Conservation (phyloP, 2,888 invertebrate genomes). For the Parthenolecanium corni region DNA sequence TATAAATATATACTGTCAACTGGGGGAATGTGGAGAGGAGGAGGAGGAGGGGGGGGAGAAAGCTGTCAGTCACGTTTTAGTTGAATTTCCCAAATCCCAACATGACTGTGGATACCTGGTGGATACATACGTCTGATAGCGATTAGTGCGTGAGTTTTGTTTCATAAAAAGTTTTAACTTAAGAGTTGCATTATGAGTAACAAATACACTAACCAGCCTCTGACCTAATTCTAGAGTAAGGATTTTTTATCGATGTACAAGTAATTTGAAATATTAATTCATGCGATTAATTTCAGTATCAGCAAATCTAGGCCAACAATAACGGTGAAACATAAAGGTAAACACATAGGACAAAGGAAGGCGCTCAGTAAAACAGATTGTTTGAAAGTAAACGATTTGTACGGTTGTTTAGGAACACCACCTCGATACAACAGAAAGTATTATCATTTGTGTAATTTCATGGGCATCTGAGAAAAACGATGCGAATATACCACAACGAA, state of each 20-base stretch:
- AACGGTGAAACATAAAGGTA: constrained; percentile 46
- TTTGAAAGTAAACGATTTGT: constrained; percentile 54
- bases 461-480: constrained; percentile 40
- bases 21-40: too few species aligned
- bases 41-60: too few species aligned
- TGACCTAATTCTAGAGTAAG: too few species aligned
- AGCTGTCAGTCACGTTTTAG: too few species aligned
- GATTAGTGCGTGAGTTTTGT: too few species aligned
- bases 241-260: not conserved
- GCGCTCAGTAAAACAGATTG: constrained; percentile 55
- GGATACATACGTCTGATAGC: too few species aligned
- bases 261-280: not conserved
- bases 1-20: too few species aligned
- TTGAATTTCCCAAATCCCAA: too few species aligned
- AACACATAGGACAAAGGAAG: constrained; percentile 49
- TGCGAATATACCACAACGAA: too few species aligned
- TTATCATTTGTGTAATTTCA: constrained; percentile 45
- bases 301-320: constrained; percentile 51
- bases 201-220: too few species aligned
- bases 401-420: constrained; percentile 47
- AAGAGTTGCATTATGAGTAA: too few species aligned
- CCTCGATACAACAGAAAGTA: constrained; percentile 42
- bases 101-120: too few species aligned
- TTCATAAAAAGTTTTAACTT: not conserved
- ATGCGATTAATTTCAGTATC: constrained; percentile 40